Percentiles rank a stretch among this genome's conserved stretches.
These are phyloP conservation scores for Nannospalax galili DNA, from an alignment of 2,113 vertebrate genomes.

Conservation along the genomic window DNA sequence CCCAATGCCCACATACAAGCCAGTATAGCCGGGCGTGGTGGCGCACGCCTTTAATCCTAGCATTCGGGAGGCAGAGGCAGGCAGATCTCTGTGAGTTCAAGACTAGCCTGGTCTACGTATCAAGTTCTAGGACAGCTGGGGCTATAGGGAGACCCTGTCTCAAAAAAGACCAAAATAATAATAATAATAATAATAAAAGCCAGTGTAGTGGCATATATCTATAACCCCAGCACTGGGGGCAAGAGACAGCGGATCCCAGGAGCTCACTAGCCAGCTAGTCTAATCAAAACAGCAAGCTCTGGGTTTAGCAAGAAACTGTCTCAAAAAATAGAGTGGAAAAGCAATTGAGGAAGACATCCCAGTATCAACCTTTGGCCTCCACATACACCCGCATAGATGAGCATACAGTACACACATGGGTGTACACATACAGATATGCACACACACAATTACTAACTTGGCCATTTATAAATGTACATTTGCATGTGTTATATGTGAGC, in stretches of 20 bases:
- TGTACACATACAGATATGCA: neutral
- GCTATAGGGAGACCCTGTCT: too few species aligned
- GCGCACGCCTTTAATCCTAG: too few species aligned
- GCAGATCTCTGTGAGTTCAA: too few species aligned
- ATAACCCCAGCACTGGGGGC: neutral
- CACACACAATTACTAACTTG: fast-evolving
- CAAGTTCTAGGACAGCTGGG: too few species aligned
- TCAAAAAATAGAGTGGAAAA: neutral
- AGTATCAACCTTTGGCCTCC: neutral
- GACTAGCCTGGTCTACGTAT: too few species aligned
- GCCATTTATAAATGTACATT: fast-evolving
- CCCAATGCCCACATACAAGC: neutral
- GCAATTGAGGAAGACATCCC: neutral
- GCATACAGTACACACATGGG: neutral
- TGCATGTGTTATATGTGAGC: fast-evolving
- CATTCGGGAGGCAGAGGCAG: too few species aligned
- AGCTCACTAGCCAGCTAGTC: neutral
- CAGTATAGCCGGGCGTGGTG: too few species aligned
- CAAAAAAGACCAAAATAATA: too few species aligned
- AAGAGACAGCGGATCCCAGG: neutral
- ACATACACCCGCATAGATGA: neutral
- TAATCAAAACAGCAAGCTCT: neutral
- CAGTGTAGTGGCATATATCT: too few species aligned
- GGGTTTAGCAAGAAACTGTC: neutral
- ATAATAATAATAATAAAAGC: too few species aligned